Evolutionary conservation across 2,888 invertebrate genomes (phyloP), one percentile per base, ranked within the genome.

Genomic region (Dorcus parallelipipedus): DNA sequence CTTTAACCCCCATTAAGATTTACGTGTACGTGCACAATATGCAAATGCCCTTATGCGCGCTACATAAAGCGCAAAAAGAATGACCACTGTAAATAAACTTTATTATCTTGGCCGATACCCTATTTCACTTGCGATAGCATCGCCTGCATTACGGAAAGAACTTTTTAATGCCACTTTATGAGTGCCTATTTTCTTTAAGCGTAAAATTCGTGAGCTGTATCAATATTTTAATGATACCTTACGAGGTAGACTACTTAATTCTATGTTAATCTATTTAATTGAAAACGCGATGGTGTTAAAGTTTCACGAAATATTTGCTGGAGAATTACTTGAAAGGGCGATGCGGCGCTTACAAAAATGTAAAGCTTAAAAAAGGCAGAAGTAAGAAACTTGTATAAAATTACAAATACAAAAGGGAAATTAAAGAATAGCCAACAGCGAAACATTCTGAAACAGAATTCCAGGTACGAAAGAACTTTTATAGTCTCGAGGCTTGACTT

Each of bases 1-100:
- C 47, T 41, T 57, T 38, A 26, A 40, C 47, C 26, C 42, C 50
- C 50, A 49, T 26, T 57, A 49, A 52, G 53, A 48, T 57, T 52
- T 23, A 14, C 52, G n/a, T 9, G 56, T 42, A 56, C 47, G 52
- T 47, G 48, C 41, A 42, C 39, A 52, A 52, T 57, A 57, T 57
- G 52, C 48, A 57, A 57, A 57, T 57, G 38, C 26, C 40, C 38
- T 40, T 49, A 52, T 52, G 53, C 57, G 41, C 52, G 23, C 47
- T 40, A 52, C 52, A 48, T 52, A 52, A 57, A 52, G 52, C 42
- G 52, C 41, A 52, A 57, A 57, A 52, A 49, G 49, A 48, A 57
- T 47, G 52, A 51, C 48, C 45, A 39, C 52, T 38, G 52, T 52
- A 52, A 52, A 52, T 41, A 48, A 48, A 57, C 40, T 57, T 57